A percentile compares a stretch with the other conserved stretches of the same genome.
These are phyloP conservation scores for Dascyllus trimaculatus DNA, from an alignment of 2,113 vertebrate species.

Conservation along the genomic window DNA sequence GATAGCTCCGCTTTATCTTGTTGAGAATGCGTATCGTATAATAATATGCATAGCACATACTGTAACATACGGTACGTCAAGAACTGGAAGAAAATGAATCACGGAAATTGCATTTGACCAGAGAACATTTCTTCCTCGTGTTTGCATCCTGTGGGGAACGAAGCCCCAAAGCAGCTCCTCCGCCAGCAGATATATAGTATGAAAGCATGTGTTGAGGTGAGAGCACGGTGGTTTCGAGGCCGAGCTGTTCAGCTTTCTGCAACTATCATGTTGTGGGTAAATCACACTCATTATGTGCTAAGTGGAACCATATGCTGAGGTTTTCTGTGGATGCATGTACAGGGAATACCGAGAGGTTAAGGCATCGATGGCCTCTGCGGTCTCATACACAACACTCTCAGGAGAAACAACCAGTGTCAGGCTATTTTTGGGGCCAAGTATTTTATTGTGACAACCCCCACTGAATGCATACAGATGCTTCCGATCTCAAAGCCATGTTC, in stretches of 20 bases:
- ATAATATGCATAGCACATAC: not conserved
- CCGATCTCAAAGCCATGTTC: conserved; percentile 23
- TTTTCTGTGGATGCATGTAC: conserved; percentile 28
- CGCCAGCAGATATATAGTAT: conserved; percentile 46
- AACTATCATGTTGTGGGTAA: conserved; percentile 74
- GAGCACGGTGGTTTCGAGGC: conserved; percentile 28
- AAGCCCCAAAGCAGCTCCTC: conserved; percentile 38
- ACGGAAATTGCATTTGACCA: conserved; percentile 10
- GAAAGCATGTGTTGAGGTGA: conserved; percentile 62
- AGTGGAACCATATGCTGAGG: conserved; percentile 82
- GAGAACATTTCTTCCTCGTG: conserved; percentile 38
- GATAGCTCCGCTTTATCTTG: not conserved
- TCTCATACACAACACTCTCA: conserved; percentile 21
- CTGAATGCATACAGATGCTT: conserved; percentile 59
- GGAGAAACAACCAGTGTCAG: conserved; percentile 22
- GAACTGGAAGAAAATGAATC: conserved; percentile 7
- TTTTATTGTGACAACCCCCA: conserved; percentile 47
- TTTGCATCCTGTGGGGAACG: conserved; percentile 50
- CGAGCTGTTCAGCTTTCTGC: conserved; percentile 39
- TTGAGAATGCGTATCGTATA: not conserved
- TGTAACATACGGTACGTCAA: not conserved
- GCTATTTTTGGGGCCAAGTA: conserved; percentile 36
- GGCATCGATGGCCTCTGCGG: conserved; percentile 24
- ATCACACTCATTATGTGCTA: conserved; percentile 72
- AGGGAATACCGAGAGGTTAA: conserved; percentile 32